phyloP scores from a whole-genome alignment of 2,113 vertebrate genomes.

The Epinephelus lanceolatus region DNA sequence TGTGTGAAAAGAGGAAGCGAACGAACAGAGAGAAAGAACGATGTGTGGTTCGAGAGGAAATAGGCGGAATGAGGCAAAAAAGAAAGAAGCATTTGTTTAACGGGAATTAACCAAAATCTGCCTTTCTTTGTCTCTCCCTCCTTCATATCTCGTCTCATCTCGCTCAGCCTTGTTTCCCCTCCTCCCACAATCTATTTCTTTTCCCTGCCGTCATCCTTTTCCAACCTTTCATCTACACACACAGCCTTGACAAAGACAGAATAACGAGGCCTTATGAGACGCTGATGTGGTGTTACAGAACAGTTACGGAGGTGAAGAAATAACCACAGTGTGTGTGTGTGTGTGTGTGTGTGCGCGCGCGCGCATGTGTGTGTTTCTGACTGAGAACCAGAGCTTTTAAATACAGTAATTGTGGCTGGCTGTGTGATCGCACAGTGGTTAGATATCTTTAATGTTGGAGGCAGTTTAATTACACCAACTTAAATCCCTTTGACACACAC shows the following conservation, averaged over 20 bases:
- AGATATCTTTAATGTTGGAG: slow-evolving; percentile 67
- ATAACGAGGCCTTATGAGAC: slow-evolving; percentile 62
- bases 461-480: slow-evolving; percentile 79
- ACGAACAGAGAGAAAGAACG: slow-evolving; percentile 41
- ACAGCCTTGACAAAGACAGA: slow-evolving; percentile 42
- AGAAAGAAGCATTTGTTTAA: slow-evolving; percentile 53
- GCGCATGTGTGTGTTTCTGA: slow-evolving; percentile 1
- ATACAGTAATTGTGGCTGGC: slow-evolving; percentile 66
- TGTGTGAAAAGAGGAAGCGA: slow-evolving; percentile 78
- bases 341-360: slow-evolving; percentile 1
- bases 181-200: slow-evolving; percentile 34
- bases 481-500: slow-evolving; percentile 64
- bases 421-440: slow-evolving; percentile 67
- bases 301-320: slow-evolving; percentile 49
- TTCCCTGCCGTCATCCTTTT: slow-evolving; percentile 34
- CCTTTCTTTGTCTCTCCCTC: slow-evolving; percentile 30
- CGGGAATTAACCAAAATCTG: slow-evolving; percentile 27
- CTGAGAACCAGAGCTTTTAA: slow-evolving; percentile 49
- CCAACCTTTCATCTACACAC: slow-evolving; percentile 49
- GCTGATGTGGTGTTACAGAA: slow-evolving; percentile 51
- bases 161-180: slow-evolving; percentile 14
- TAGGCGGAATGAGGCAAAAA: slow-evolving; percentile 35
- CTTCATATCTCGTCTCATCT: slow-evolving; percentile 24
- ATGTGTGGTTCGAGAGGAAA: slow-evolving; percentile 45
- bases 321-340: slow-evolving; percentile 30